A percentile compares a stretch with the other conserved stretches of the same genome.
These are phyloP conservation scores for Triops cancriformis DNA, from an alignment of 1,140 invertebrate genomes.

Conservation along the genomic window DNA sequence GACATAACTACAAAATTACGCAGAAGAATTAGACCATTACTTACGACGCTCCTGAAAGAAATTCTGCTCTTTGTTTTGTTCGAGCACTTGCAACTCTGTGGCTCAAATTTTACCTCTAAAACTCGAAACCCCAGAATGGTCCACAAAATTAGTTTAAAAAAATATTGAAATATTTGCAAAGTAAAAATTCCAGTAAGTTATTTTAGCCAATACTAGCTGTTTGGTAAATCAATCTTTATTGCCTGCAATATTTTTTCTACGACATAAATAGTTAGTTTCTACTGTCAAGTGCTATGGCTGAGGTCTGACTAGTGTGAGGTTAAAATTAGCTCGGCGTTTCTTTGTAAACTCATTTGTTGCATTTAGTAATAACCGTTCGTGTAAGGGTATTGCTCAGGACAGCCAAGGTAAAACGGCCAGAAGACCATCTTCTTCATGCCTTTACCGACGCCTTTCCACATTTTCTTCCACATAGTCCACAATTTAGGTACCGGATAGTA, in stretches of 20 bases:
- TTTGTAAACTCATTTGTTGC: not conserved
- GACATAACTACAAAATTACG: not conserved
- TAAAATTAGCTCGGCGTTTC: not conserved
- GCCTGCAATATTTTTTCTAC: not conserved
- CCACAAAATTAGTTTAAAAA: too few relatives aligned
- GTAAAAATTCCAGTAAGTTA: too few relatives aligned
- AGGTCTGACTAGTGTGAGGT: slow-evolving; percentile 5
- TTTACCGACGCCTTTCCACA: not conserved
- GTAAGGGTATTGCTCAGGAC: not conserved
- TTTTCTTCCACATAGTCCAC: not conserved
- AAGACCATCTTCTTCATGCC: not conserved
- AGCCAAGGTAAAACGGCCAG: not conserved
- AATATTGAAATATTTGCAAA: too few relatives aligned
- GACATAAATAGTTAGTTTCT: slow-evolving; percentile 14
- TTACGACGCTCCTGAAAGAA: not conserved
- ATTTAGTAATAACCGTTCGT: not conserved
- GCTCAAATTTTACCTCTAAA: too few relatives aligned
- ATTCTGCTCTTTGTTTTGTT: not conserved
- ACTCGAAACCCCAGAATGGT: too few relatives aligned
- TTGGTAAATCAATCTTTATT: not conserved
- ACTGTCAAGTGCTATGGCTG: not conserved
- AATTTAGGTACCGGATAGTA: not conserved
- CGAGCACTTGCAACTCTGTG: too few relatives aligned
- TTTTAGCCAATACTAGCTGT: not conserved
- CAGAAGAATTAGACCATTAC: not conserved